Evolutionary conservation across 2,888 invertebrate species (phyloP), one percentile per base, ranked within the genome.

Genomic region (Eilema sororculum): DNA sequence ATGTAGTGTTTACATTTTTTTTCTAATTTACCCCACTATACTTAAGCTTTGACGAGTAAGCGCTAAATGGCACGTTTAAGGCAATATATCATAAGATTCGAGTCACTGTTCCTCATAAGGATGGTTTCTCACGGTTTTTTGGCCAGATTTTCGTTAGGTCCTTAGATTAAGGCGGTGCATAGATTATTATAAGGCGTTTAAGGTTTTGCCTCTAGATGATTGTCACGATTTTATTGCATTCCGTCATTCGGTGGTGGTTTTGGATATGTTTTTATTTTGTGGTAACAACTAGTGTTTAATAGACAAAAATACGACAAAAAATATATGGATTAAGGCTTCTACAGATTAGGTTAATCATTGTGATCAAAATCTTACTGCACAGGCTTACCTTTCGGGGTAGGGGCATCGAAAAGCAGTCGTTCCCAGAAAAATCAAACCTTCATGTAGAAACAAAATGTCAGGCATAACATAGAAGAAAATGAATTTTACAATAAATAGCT

Each of bases 1-100:
- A 94, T 94, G 94, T 95, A 93, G 85, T 95, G 94, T 95, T 95
- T 95, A 95, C 95, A 93, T 94, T 92, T 94, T 93, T 93, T 95
- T 94, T 93, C 92, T 94, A 90, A 95, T 94, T 93, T 93, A 86
- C 88, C 83, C 91, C 95, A 92, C 94, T 95, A 95, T 95, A 94
- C 92, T 94, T 95, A 94, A 90, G 90, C 90, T 87, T 91, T 90
- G 91, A 92, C 88, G 93, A 90, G 92, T 91, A 94, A 93, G 95
- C 95, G 95, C 92, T 95, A 95, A 95, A 95, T 95, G 93, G 94
- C 93, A 95, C 93, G 95, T 95, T 95, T 94, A 94, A 87, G 87
- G 90, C 86, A 89, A 94, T 95, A 95, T 95, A 95, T 95, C 94
- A 94, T 91, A 89, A 85, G 81, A 86, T 85, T 86, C 87, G 91